Conservation (phyloP, 2,797 vertebrate species). For the Simalia tracyae region DNA sequence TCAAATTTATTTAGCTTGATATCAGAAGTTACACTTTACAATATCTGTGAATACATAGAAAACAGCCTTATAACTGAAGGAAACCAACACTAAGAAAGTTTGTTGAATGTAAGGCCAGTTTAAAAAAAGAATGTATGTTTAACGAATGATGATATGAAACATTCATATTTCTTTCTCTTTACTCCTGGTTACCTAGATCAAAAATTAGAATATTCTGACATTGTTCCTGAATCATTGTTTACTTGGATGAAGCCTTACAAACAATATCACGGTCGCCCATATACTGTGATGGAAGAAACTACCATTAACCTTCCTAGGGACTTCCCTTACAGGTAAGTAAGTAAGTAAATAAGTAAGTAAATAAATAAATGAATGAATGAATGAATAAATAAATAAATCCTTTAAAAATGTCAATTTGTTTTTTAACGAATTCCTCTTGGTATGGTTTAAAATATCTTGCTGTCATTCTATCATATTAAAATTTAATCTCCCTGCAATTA, state of each 20-base stretch:
- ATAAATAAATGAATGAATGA: neutral
- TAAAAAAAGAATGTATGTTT: neutral
- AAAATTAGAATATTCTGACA: constrained; percentile 2
- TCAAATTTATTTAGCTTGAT: neutral
- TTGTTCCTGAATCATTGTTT: rapidly evolving
- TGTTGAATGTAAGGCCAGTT: neutral
- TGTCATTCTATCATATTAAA: neutral
- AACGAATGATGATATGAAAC: neutral
- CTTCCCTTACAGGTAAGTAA: constrained; percentile 28
- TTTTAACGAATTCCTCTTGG: neutral
- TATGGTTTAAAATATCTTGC: neutral
- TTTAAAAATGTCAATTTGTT: neutral
- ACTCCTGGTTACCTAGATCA: constrained; percentile 15
- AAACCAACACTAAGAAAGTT: neutral
- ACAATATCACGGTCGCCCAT: neutral
- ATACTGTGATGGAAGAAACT: neutral
- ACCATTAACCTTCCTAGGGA: constrained; percentile 3
- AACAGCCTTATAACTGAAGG: neutral
- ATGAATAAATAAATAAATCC: too few relatives aligned
- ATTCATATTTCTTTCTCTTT: neutral
- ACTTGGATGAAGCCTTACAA: constrained; percentile 4
- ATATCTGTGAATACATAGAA: neutral
- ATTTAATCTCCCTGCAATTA: neutral
- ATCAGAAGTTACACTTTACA: neutral
- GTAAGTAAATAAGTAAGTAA: neutral